These are phyloP conservation scores for Orthosia gracilis DNA, from an alignment of 2,888 invertebrate species.

Conservation along the genomic window DNA sequence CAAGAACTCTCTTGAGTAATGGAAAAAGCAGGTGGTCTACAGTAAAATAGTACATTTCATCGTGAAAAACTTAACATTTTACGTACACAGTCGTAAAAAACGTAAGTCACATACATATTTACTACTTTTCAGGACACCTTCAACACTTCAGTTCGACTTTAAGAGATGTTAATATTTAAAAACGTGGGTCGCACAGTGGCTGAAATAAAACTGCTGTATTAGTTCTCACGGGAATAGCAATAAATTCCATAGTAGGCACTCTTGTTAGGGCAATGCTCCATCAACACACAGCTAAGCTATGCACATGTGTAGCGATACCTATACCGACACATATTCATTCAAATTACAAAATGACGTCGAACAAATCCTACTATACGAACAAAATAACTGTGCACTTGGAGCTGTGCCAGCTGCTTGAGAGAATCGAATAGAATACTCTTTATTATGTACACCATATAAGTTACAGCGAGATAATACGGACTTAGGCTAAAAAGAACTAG, in stretches of 20 bases:
- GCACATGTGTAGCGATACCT: too few relatives aligned
- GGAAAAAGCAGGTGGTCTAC: neutral
- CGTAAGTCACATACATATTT: constrained; percentile 7
- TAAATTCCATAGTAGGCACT: neutral
- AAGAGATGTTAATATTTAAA: neutral
- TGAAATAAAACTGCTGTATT: neutral
- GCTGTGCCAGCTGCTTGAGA: too few relatives aligned
- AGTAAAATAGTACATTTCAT: constrained; percentile 1
- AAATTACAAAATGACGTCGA: too few relatives aligned
- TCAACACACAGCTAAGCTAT: neutral
- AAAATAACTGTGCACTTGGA: too few relatives aligned
- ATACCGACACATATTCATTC: too few relatives aligned
- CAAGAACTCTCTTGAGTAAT: neutral
- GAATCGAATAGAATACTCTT: too few relatives aligned
- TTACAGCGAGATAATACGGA: too few relatives aligned
- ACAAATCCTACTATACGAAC: too few relatives aligned
- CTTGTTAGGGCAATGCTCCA: too few relatives aligned
- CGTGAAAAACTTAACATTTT: constrained; percentile 1
- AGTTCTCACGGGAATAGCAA: neutral
- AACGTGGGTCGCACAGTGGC: neutral
- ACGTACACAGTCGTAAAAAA: neutral
- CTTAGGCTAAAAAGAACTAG: too few relatives aligned
- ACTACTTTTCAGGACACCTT: neutral
- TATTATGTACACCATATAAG: too few relatives aligned
- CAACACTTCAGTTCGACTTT: neutral